phyloP scores from a whole-genome alignment of 2,888 invertebrate genomes.

The Hydroisotoma schaefferi region DNA sequence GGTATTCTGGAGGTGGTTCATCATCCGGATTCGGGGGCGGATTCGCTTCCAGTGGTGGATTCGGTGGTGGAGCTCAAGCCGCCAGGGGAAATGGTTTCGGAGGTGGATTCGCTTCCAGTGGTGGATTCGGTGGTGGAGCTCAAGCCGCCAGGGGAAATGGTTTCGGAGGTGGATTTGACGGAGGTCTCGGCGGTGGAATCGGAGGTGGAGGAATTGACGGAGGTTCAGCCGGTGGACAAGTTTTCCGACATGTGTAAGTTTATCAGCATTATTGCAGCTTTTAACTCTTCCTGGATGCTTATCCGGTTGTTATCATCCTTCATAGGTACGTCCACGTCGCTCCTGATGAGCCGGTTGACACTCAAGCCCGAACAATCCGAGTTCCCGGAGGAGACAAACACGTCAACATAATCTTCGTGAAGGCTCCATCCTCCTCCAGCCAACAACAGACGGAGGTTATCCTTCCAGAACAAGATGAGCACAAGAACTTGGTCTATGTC shows the following conservation, averaged over 20 bases:
- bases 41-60: background rate
- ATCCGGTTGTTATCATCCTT: too few species aligned
- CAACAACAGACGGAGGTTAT: conserved; percentile 61
- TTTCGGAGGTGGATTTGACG: conserved; percentile 18
- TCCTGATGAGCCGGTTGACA: conserved; percentile 64
- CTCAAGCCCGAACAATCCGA: conserved; percentile 52
- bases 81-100: conserved; percentile 16
- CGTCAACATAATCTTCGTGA: conserved; percentile 80
- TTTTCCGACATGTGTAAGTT: conserved; percentile 15
- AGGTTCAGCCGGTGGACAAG: conserved; percentile 8
- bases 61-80: conserved; percentile 5
- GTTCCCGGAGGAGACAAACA: conserved; percentile 62
- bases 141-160: conserved; percentile 9
- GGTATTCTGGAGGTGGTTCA: conserved; percentile 6
- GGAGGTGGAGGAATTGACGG: conserved; percentile 13
- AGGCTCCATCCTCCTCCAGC: conserved; percentile 54
- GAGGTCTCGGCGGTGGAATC: conserved; percentile 5
- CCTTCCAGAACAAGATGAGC: conserved; percentile 70
- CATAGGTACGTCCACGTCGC: conserved; percentile 89
- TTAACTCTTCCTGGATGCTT: too few species aligned
- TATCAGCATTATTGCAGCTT: too few species aligned
- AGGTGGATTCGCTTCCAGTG: conserved; percentile 8
- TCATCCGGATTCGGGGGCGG: background rate
- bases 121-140: conserved; percentile 10
- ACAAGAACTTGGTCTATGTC: conserved; percentile 79